Base-by-base conservation (phyloP, 2,888 invertebrate genomes). In the Diarsia rubi region DNA sequence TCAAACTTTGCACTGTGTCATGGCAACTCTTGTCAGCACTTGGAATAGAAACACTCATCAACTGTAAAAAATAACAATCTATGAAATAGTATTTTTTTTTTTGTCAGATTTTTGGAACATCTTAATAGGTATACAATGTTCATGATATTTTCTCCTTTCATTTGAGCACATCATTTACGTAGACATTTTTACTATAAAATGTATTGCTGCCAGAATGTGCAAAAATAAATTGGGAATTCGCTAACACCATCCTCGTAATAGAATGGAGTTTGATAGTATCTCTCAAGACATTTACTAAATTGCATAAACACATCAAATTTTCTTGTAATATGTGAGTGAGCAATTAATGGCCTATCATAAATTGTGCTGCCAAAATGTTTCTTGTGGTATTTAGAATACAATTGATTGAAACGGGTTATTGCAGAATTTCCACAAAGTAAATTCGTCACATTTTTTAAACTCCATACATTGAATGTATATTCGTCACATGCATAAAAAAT, bases 211-310 rank as follows among this genome's bases (percentile, higher is more conserved):
- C 94, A 95, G 90, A 86, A 90, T 95, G 95, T 96, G 96, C 96
- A 79, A 96, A 31, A 96, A 57, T 62, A 94, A 93, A 85, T 92
- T 92, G 92, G 93, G 91, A 92, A 93, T 96, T 96, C 96, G 96
- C 96, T 96, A 96, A 96, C 96, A 94, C 92, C 93, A 91, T 86
- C 91, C 91, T 94, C 78, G 80, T 64, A 71, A 90, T 95, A 94
- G 92, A 91, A 88, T 92, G 93, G 92, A 95, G 96, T 96, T 96
- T 96, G 96, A 96, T 96, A 96, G 96, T 96, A 95, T 84, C 89
- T 95, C 94, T 93, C 93, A 91, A 93, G 73, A 96, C 95, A 96
- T 78, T 70, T 31, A 42, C 14, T 57, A 19, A 21, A 52, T 21
- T 57, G 1, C 2, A 21, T 37, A 49, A 52, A 24, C 37, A 24